Conservation (phyloP, 1,140 invertebrate genomes). For the Leptopilina clavipes region DNA sequence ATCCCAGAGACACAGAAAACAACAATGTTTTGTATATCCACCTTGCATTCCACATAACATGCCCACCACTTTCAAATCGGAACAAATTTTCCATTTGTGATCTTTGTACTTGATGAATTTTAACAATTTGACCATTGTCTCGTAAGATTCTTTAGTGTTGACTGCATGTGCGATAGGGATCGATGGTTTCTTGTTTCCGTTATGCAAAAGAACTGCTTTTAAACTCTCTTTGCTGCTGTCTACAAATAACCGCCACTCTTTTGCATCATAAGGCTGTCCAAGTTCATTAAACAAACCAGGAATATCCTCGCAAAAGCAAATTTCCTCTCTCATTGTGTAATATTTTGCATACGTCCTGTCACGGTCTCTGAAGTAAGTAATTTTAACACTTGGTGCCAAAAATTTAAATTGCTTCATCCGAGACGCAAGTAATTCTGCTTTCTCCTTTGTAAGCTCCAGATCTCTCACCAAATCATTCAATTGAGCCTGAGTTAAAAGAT, state of each 20-base stretch:
- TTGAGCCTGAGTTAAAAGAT: constrained; percentile 45
- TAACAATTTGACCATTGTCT: constrained; percentile 12
- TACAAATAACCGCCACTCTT: constrained; percentile 57
- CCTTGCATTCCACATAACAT: constrained; percentile 15
- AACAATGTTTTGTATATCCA: constrained; percentile 16
- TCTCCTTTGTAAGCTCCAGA: constrained; percentile 60
- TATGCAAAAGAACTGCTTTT: constrained; percentile 57
- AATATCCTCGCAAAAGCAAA: constrained; percentile 44
- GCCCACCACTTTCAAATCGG: constrained; percentile 19
- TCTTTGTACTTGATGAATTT: not conserved
- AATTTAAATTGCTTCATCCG: constrained; percentile 50
- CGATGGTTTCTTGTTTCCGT: constrained; percentile 43
- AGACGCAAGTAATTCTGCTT: constrained; percentile 60
- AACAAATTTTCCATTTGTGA: not conserved
- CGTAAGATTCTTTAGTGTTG: constrained; percentile 51
- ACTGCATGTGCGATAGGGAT: constrained; percentile 52
- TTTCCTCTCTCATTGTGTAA: constrained; percentile 37
- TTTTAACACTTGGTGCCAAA: constrained; percentile 35
- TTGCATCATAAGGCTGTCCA: constrained; percentile 29
- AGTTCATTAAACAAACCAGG: constrained; percentile 35
- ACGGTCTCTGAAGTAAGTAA: constrained; percentile 38
- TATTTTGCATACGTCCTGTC: constrained; percentile 40
- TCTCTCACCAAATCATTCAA: constrained; percentile 61
- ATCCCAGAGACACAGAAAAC: constrained; percentile 19
- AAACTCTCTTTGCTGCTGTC: constrained; percentile 46